A percentile compares a stretch with the other conserved stretches of the same genome.
These are phyloP conservation scores for Gymnoscopelus microlampas DNA, from an alignment of 2,797 vertebrate genomes.

Conservation along the genomic window DNA sequence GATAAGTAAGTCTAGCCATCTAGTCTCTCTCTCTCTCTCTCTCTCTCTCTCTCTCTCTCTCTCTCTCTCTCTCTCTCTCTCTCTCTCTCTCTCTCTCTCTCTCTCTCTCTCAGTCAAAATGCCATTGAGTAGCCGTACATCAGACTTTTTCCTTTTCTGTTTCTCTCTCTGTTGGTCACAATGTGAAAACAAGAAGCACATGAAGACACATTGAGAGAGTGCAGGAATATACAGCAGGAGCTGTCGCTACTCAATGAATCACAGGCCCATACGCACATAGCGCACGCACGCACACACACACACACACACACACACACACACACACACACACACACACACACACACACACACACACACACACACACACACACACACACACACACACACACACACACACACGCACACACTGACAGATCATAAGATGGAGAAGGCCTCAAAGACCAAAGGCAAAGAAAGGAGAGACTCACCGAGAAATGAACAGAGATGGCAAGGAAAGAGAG, in stretches of 20 bases:
- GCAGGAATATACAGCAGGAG: constrained; percentile 59
- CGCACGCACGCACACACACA: too few species aligned
- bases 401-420: constrained; percentile 20
- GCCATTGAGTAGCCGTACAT: constrained; percentile 59
- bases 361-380: background rate
- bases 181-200: constrained; percentile 56
- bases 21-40: background rate
- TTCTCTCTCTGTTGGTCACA: constrained; percentile 39
- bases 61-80: constrained; percentile 33
- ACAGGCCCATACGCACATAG: constrained; percentile 13
- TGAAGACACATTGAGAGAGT: constrained; percentile 52
- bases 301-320: background rate
- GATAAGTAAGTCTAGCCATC: too few species aligned
- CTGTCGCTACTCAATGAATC: constrained; percentile 43
- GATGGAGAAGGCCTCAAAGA: constrained; percentile 27
- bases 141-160: constrained; percentile 39
- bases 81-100: constrained; percentile 35
- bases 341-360: constrained; percentile 9
- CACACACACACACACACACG: background rate
- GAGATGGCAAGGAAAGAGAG: constrained; percentile 21
- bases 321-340: constrained; percentile 9
- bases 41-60: constrained; percentile 37
- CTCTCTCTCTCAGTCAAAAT: constrained; percentile 47
- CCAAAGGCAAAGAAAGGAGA: constrained; percentile 13
- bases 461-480: constrained; percentile 16